These are phyloP conservation scores for Sebastes aleutianus DNA, from an alignment of 2,797 vertebrate genomes.

Conservation along the genomic window DNA sequence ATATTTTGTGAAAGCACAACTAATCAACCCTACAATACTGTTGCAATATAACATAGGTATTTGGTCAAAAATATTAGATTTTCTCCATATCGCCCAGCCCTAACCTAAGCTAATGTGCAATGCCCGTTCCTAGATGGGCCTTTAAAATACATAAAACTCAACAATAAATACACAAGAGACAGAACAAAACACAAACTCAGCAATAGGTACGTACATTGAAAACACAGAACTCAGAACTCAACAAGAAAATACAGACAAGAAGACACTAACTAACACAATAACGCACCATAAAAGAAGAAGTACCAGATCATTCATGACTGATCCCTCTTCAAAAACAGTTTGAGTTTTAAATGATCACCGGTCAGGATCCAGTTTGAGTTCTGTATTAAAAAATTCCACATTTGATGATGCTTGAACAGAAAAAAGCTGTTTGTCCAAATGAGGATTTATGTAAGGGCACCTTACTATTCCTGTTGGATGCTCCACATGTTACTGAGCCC, in stretches of 20 bases:
- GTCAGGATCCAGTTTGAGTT: too few relatives aligned
- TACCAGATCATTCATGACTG: background rate
- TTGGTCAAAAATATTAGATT: too few relatives aligned
- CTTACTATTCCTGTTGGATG: too few relatives aligned
- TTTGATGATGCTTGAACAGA: too few relatives aligned
- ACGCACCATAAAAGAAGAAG: background rate
- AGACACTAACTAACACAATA: background rate
- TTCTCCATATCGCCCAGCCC: too few relatives aligned
- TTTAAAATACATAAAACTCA: background rate
- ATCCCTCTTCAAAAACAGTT: background rate
- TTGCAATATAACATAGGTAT: too few relatives aligned
- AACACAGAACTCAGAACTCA: background rate
- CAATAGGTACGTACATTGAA: background rate
- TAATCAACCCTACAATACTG: too few relatives aligned
- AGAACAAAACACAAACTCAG: background rate
- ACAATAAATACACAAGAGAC: background rate
- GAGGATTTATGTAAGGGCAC: too few relatives aligned
- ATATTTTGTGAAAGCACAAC: too few relatives aligned
- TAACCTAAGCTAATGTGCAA: background rate
- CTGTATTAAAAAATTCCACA: too few relatives aligned
- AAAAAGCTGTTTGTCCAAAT: too few relatives aligned
- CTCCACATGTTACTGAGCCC: too few relatives aligned
- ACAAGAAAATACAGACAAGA: background rate
- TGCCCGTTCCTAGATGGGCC: background rate
- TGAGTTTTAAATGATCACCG: background rate